Evolutionary conservation across 1,140 invertebrate genomes (phyloP).

Genomic region (Cydia pomonella): DNA sequence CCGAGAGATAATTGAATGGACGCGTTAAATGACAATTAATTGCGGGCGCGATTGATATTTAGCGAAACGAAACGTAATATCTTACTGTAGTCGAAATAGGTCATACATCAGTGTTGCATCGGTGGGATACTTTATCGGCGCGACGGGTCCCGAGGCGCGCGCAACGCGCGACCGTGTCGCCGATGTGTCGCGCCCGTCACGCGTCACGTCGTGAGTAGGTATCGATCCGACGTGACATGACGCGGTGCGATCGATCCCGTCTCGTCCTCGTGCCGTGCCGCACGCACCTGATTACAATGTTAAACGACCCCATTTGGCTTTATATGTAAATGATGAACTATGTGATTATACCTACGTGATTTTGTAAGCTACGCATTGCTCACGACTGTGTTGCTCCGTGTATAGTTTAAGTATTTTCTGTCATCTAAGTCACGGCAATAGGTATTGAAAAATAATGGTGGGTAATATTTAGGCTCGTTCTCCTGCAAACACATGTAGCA

Average conservation of each 20-base stretch:
- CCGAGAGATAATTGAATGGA: slow-evolving; percentile 70
- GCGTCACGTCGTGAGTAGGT: slow-evolving; percentile 27
- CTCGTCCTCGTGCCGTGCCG: slow-evolving; percentile 29
- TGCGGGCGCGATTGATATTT: slow-evolving; percentile 61
- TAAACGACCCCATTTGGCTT: slow-evolving; percentile 27
- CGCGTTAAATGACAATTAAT: slow-evolving; percentile 75
- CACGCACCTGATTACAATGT: slow-evolving; percentile 29
- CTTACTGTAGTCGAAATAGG: neutral
- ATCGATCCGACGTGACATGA: slow-evolving; percentile 21
- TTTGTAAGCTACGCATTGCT: slow-evolving; percentile 11
- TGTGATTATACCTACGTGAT: slow-evolving; percentile 16
- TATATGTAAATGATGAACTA: slow-evolving; percentile 30
- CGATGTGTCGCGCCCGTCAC: slow-evolving; percentile 15
- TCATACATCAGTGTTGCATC: neutral
- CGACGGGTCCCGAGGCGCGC: slow-evolving; percentile 10
- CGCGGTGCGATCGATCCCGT: slow-evolving; percentile 14
- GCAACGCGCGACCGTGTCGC: neutral
- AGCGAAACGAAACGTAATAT: slow-evolving; percentile 41
- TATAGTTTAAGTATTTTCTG: neutral
- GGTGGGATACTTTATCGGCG: slow-evolving; percentile 6
- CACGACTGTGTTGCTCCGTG: neutral
- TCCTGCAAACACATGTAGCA: neutral
- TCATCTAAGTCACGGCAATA: neutral
- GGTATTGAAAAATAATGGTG: neutral
- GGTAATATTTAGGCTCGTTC: neutral